Percentiles rank a stretch among this genome's conserved stretches.
These are phyloP conservation scores for Bubo blakistoni DNA, from an alignment of 2,113 vertebrate species.

Conservation along the genomic window DNA sequence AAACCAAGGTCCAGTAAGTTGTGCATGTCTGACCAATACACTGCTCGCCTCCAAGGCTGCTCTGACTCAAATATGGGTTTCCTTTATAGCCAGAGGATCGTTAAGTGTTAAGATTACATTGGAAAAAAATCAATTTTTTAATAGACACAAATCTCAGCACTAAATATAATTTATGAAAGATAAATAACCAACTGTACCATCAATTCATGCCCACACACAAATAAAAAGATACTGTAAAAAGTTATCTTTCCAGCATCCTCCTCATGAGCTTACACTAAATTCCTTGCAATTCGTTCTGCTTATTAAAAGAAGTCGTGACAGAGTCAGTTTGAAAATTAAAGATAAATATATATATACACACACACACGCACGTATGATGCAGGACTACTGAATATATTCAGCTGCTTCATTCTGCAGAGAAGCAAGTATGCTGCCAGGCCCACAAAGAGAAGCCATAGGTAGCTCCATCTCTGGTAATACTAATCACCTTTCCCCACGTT, in stretches of 20 bases:
- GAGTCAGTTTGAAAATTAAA: neutral
- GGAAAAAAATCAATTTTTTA: neutral
- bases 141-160: neutral
- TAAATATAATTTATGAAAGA: neutral
- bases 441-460: neutral
- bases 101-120: neutral
- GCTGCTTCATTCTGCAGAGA: neutral
- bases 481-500: neutral
- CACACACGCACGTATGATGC: rapidly evolving
- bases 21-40: neutral
- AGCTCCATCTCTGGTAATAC: neutral
- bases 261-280: neutral
- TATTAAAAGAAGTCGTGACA: neutral
- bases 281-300: neutral
- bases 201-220: neutral
- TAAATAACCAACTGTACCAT: neutral
- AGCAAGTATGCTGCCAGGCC: neutral
- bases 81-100: neutral
- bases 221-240: neutral
- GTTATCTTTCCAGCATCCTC: neutral
- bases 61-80: neutral
- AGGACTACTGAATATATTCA: neutral
- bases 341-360: neutral
- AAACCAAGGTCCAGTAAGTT: neutral
- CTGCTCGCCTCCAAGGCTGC: rapidly evolving